Conservation (phyloP, 2,888 invertebrate species). For the Villa cingulata region DNA sequence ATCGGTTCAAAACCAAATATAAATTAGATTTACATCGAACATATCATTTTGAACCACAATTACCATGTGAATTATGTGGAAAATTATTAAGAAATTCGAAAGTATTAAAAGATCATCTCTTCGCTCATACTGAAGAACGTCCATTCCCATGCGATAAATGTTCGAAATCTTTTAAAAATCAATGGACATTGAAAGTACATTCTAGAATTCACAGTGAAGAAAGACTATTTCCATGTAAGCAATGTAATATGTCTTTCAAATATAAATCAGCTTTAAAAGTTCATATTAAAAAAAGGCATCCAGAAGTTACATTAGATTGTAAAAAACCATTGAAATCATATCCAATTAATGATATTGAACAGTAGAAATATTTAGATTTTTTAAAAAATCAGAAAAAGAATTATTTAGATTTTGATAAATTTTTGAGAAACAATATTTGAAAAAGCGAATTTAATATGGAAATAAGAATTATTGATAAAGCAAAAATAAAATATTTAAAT, state of each 20-base stretch:
- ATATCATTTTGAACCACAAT: slow-evolving; percentile 2
- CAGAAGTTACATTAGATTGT: too few species aligned
- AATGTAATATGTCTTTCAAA: background rate
- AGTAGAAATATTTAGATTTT: too few species aligned
- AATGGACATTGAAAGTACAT: background rate
- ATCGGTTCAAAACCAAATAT: background rate
- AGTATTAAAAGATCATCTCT: background rate
- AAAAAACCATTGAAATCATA: too few species aligned
- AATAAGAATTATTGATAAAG: too few species aligned
- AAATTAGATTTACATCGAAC: background rate
- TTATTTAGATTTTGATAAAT: too few species aligned
- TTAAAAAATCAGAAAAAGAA: too few species aligned
- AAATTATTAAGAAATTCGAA: background rate
- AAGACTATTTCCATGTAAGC: background rate
- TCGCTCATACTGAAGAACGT: background rate
- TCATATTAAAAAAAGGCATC: background rate
- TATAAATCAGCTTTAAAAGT: background rate
- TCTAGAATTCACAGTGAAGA: background rate
- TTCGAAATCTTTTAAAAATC: background rate
- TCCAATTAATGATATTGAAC: too few species aligned
- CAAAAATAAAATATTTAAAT: too few species aligned
- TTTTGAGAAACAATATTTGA: too few species aligned
- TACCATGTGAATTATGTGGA: slow-evolving; percentile 1
- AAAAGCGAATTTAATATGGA: too few species aligned
- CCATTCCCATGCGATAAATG: background rate